Base-by-base conservation (phyloP, 2,797 vertebrate genomes). In the Spea hammondii region DNA sequence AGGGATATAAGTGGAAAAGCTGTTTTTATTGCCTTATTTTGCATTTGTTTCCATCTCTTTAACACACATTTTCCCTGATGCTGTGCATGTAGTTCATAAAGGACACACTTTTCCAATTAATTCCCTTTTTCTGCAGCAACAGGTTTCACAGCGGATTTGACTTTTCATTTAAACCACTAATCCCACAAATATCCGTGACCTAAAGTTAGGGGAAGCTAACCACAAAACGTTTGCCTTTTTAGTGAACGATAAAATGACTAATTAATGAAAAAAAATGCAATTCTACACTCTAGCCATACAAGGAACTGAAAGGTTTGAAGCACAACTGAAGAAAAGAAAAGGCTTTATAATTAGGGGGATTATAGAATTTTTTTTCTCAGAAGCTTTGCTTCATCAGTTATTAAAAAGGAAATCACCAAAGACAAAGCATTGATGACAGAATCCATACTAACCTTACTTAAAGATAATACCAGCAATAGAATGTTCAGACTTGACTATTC, bases 321-420 rank as follows among this genome's bases (percentile, higher is more conserved):
- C 67, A 60, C 73, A 76, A 66, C 70, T 70, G 57, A 80, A 71
- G 50, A 80, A 66, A 64, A 59, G 73, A 73, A 79, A 14, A 53
- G 73, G 60, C 64, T 80, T 79, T 76, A 71, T 73, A 80, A 80
- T 76, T 80, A 80, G 49, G 53, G 65, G 78, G 79, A 80, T 80
- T 80, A 76, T 12, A 65, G 32, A 49, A 60, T 55, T 59, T 45
- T 74, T 70, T 75, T 80, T 80, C 62, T 67, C 50, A 14, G 51
- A 65, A 71, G 65, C 17, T 14, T 57, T 80, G 72, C 72, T 70
- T 80, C 78, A 76, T 76, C 72, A 80, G 70, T 71, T 80, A 73
- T 17, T 50, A 64, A 32, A 50, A 48, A 14, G 55, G 70, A 79
- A 79, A 70, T 79, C n/a, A 10, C 44, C 57, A 44, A 74, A 69